Evolutionary conservation across 2,888 invertebrate genomes (phyloP).

Genomic region (Isotomurus palustris): DNA sequence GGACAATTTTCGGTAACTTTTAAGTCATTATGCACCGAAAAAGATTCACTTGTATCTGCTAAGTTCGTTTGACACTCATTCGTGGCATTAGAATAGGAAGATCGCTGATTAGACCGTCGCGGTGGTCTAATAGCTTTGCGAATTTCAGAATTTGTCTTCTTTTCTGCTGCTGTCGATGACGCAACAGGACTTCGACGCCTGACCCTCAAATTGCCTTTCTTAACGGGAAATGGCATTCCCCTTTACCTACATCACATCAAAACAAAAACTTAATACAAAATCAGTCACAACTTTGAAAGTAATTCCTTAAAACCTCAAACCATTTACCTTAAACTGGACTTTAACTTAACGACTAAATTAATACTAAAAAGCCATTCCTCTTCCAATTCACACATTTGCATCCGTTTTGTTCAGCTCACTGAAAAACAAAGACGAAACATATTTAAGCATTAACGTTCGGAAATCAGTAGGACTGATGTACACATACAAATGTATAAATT

Average conservation of each 20-base stretch:
- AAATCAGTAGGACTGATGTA: too few species aligned
- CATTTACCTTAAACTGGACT: too few species aligned
- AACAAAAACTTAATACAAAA: not conserved
- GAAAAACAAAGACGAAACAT: too few species aligned
- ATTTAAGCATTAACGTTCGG: too few species aligned
- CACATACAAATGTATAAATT: too few species aligned
- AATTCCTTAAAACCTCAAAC: too few species aligned
- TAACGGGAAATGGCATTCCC: slow-evolving; percentile 7
- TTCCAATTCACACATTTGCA: too few species aligned
- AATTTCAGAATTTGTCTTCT: not conserved
- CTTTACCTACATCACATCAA: not conserved
- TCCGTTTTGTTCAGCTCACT: too few species aligned
- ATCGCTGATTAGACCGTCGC: not conserved
- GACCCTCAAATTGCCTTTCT: not conserved
- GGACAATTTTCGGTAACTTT: too few species aligned
- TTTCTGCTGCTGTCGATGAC: not conserved
- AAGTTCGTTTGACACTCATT: not conserved
- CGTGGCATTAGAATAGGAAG: not conserved
- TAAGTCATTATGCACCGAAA: too few species aligned
- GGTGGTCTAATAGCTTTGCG: not conserved
- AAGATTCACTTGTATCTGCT: not conserved
- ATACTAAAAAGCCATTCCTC: too few species aligned
- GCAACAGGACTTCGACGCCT: not conserved
- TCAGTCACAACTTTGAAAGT: not conserved
- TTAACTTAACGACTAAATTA: too few species aligned